Conservation (phyloP, 2,797 vertebrate genomes). For the Hybognathus amarus region DNA sequence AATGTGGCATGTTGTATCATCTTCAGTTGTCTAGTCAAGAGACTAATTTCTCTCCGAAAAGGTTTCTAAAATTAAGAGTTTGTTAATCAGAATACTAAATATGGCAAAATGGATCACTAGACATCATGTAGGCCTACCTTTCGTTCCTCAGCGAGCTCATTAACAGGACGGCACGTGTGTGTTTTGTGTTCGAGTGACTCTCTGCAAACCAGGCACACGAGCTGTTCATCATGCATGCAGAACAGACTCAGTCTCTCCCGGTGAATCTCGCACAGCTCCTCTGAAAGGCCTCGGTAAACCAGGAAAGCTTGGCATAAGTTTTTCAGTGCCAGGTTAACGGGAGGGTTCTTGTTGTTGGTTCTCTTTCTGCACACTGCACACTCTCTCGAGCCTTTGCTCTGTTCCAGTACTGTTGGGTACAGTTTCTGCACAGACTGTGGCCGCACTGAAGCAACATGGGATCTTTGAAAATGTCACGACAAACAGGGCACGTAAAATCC, state of each 20-base stretch:
- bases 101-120: background rate
- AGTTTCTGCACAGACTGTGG: conserved; percentile 78
- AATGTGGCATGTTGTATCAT: conserved; percentile 16
- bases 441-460: conserved; percentile 77
- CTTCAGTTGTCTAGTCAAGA: conserved; percentile 2
- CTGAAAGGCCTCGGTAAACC: background rate
- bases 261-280: conserved; percentile 41
- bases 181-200: conserved; percentile 43
- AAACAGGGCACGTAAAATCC: conserved; percentile 76
- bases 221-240: conserved; percentile 47
- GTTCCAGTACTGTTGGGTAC: conserved; percentile 72
- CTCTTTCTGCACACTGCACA: conserved; percentile 74
- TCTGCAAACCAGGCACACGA: conserved; percentile 46
- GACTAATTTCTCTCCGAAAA: conserved; percentile 14
- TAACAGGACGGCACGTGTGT: conserved; percentile 36
- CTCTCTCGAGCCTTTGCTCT: conserved; percentile 45
- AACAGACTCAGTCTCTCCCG: conserved; percentile 52
- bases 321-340: conserved; percentile 50
- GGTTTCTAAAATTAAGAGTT: conserved; percentile 7
- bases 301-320: conserved; percentile 49
- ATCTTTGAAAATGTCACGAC: conserved; percentile 77
- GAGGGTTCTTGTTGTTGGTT: background rate
- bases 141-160: conserved; percentile 33
- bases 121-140: conserved; percentile 38
- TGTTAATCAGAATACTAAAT: background rate